Evolutionary conservation across 2,888 invertebrate species (phyloP).

Genomic region (Calephelis perditalis): DNA sequence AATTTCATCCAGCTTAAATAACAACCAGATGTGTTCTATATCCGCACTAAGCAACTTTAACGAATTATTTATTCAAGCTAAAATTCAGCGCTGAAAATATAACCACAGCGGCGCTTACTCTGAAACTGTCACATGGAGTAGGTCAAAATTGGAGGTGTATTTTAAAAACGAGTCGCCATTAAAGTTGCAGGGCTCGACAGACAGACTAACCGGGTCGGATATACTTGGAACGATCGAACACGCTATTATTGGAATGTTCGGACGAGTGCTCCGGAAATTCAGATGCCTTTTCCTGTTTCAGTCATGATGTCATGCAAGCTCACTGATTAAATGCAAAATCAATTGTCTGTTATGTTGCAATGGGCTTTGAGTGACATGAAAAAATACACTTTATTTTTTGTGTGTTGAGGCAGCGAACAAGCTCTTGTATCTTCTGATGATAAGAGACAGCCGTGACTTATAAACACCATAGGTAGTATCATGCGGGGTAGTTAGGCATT

Average conservation of each 20-base stretch:
- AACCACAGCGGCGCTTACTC: slow-evolving; percentile 45
- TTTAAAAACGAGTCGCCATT: slow-evolving; percentile 67
- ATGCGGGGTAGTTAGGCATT: too few relatives aligned
- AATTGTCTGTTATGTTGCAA: slow-evolving; percentile 36
- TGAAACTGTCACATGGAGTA: slow-evolving; percentile 53
- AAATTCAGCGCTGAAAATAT: slow-evolving; percentile 31
- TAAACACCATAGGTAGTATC: too few relatives aligned
- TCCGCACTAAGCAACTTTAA: slow-evolving; percentile 21
- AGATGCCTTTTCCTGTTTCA: slow-evolving; percentile 42
- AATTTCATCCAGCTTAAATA: slow-evolving; percentile 2
- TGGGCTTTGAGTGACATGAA: not conserved
- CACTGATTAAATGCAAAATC: slow-evolving; percentile 42
- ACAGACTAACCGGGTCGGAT: slow-evolving; percentile 62
- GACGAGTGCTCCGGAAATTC: slow-evolving; percentile 50
- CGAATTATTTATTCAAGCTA: slow-evolving; percentile 26
- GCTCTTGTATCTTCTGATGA: too few relatives aligned
- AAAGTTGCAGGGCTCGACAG: slow-evolving; percentile 59
- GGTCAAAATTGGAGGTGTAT: slow-evolving; percentile 57
- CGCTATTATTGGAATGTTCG: slow-evolving; percentile 67
- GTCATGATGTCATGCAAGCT: slow-evolving; percentile 35
- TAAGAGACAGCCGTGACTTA: too few relatives aligned
- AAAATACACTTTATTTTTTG: too few relatives aligned
- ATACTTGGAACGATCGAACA: slow-evolving; percentile 67
- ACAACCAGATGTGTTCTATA: slow-evolving; percentile 20
- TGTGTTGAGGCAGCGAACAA: too few relatives aligned